phyloP scores from a whole-genome alignment of 2,113 vertebrate genomes.

The Chionomys nivalis region DNA sequence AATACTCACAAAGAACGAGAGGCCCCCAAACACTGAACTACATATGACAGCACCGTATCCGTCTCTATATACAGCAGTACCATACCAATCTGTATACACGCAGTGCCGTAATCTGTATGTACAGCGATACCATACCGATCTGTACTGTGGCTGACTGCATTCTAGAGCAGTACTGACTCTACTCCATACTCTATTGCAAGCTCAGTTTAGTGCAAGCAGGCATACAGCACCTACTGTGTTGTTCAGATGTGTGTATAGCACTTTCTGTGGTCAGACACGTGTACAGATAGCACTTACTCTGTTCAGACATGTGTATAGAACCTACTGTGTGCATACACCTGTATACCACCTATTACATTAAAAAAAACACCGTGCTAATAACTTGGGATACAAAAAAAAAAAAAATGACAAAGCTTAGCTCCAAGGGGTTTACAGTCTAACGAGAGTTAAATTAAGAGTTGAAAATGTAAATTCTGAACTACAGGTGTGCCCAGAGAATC shows the following conservation, averaged over 20 bases:
- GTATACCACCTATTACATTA: neutral
- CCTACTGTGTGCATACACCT: neutral
- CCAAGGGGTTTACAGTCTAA: neutral
- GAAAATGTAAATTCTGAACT: neutral
- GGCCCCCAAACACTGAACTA: neutral
- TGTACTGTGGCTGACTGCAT: neutral
- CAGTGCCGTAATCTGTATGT: too few species aligned
- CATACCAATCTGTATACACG: too few species aligned
- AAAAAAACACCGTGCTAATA: neutral
- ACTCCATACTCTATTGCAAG: neutral
- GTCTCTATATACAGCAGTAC: neutral
- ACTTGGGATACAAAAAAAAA: neutral
- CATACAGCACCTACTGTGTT: neutral
- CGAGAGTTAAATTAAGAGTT: neutral
- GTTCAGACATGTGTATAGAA: neutral
- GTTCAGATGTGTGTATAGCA: too few species aligned
- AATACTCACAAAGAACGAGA: neutral
- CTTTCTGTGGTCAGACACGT: too few species aligned
- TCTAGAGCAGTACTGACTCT: neutral
- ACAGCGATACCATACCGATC: neutral
- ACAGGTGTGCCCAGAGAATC: neutral
- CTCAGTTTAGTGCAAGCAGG: neutral
- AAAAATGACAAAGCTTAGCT: neutral
- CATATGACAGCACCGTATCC: neutral
- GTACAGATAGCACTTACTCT: neutral